These are phyloP conservation scores for Brachirus orientalis DNA, from an alignment of 2,113 vertebrate genomes.

Conservation along the genomic window DNA sequence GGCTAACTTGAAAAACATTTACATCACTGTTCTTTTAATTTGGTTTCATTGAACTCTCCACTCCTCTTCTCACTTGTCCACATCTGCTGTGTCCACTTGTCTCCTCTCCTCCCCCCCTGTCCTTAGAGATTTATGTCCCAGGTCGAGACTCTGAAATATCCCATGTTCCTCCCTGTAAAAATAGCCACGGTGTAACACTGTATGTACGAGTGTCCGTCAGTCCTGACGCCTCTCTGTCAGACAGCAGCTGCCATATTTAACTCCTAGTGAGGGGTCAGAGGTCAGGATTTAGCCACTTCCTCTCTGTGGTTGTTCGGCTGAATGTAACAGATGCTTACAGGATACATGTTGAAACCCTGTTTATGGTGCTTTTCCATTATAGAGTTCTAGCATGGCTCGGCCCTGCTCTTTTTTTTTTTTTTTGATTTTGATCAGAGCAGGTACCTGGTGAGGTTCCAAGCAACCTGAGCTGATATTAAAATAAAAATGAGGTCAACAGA, in stretches of 20 bases:
- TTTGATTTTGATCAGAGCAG: too few species aligned
- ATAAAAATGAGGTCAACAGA: too few species aligned
- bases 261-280: not conserved
- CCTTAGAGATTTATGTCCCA: not conserved
- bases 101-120: not conserved
- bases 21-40: too few species aligned
- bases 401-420: too few species aligned
- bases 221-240: not conserved
- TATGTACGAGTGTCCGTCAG: not conserved
- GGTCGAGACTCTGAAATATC: not conserved
- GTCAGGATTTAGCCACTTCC: constrained; percentile 23
- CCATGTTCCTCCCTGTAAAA: constrained; percentile 8
- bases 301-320: not conserved
- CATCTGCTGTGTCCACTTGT: not conserved
- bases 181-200: constrained; percentile 9
- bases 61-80: not conserved
- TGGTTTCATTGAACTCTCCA: not conserved
- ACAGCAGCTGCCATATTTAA: constrained; percentile 23
- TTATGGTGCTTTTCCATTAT: not conserved
- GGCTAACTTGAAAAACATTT: too few species aligned
- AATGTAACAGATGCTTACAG: not conserved
- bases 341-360: not conserved
- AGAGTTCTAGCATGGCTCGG: too few species aligned
- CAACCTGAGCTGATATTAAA: too few species aligned
- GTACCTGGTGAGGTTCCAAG: too few species aligned